Conservation (phyloP, 2,113 vertebrate species). For the Marcusenius ussheri region DNA sequence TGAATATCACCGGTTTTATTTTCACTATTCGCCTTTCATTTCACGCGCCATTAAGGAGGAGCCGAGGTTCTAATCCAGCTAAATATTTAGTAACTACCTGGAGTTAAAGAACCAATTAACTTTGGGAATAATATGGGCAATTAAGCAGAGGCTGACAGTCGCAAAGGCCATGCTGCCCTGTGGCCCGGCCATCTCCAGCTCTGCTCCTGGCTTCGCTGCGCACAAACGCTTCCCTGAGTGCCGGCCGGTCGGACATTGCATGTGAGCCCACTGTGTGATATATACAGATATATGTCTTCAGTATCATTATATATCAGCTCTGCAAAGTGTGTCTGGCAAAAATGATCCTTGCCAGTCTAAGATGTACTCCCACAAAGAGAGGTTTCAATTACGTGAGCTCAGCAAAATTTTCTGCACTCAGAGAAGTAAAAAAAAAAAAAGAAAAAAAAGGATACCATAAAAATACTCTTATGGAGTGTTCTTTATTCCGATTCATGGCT, state of each 20-base stretch:
- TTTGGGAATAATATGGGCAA: slow-evolving; percentile 98
- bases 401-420: neutral
- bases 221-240: neutral
- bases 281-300: neutral
- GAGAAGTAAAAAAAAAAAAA: neutral
- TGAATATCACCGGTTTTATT: slow-evolving; percentile 99
- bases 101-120: slow-evolving; percentile 99
- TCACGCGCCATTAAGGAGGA: slow-evolving; percentile 99
- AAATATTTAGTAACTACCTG: slow-evolving; percentile 99
- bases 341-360: neutral
- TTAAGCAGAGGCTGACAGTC: slow-evolving; percentile 84
- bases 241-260: slow-evolving; percentile 35
- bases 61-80: slow-evolving; percentile 99
- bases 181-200: neutral
- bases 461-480: neutral
- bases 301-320: neutral
- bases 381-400: slow-evolving; percentile 24
- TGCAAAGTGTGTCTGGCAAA: neutral
- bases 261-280: slow-evolving; percentile 30
- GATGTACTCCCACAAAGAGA: slow-evolving; percentile 28
- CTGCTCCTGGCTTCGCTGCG: neutral
- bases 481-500: slow-evolving; percentile 5
- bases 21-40: slow-evolving; percentile 99
- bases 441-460: neutral
- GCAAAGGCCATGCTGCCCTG: slow-evolving; percentile 52